These are phyloP conservation scores for Tetranychus truncatus DNA, from an alignment of 2,888 invertebrate species.

Conservation along the genomic window DNA sequence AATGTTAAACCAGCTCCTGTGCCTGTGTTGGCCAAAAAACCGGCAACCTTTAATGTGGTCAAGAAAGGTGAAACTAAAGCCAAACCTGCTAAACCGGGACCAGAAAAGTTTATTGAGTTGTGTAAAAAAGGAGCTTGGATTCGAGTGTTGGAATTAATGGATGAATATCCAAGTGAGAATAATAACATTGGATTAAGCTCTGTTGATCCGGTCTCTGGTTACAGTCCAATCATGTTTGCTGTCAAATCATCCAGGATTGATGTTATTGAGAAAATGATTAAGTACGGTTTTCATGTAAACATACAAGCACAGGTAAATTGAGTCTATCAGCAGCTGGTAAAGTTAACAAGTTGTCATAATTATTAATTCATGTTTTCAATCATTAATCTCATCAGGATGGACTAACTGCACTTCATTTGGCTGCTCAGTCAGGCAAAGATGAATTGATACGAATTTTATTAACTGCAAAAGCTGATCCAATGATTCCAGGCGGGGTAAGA, in stretches of 20 bases:
- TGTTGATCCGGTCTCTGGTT: constrained; percentile 8
- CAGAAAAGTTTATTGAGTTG: not conserved
- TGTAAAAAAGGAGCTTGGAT: constrained; percentile 6
- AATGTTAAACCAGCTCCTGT: too few relatives aligned
- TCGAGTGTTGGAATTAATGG: not conserved
- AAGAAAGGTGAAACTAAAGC: too few relatives aligned
- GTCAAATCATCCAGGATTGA: not conserved
- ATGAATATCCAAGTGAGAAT: not conserved
- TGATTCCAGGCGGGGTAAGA: constrained; percentile 81
- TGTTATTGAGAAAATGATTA: constrained; percentile 9
- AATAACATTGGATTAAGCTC: not conserved
- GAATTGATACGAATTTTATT: constrained; percentile 79
- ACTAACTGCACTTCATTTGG: constrained; percentile 81
- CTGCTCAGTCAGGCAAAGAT: constrained; percentile 80
- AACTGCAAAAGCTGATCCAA: constrained; percentile 71
- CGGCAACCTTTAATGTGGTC: too few relatives aligned
- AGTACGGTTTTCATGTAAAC: constrained; percentile 5
- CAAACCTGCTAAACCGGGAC: not conserved
- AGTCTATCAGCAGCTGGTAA: too few relatives aligned
- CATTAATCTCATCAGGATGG: constrained; percentile 54
- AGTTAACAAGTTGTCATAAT: too few relatives aligned
- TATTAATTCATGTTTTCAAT: not conserved
- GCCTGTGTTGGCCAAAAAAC: too few relatives aligned
- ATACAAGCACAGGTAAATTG: not conserved
- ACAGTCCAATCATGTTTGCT: constrained; percentile 9